Evolutionary conservation across 2,797 vertebrate species (phyloP), one percentile per base, ranked within the genome.

Genomic region (Hoplostethus atlanticus): DNA sequence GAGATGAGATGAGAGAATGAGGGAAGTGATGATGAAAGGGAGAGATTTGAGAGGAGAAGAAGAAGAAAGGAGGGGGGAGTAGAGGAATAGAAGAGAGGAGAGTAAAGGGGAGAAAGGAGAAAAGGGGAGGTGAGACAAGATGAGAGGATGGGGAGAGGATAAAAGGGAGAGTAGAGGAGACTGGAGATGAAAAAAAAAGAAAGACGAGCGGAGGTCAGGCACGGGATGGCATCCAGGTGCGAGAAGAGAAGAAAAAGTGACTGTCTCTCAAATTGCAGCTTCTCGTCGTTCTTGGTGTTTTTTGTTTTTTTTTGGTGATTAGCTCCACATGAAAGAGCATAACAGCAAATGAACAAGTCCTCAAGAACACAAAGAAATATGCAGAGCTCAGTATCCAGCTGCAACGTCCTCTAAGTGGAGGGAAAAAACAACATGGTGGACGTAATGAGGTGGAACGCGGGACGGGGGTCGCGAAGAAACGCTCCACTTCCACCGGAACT

Each of bases 391-490:
- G 84, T 61, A 81, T 85, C 74, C 88, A 92, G 87, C 91, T 93
- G 87, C 76, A 80, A 25, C 66, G 87, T 87, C 80, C 79, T 90
- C 68, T 75, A 84, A 87, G 85, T 77, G 73, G 62, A 84, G 64
- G 21, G 21, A 21, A 83, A 86, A 85, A 89, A 88, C 66, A 87
- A 90, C 79, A 92, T 79, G 68, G 83, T 71, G 71, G 77, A 91
- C 76, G 90, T 93, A 94, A 94, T 94, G 91, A 87, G 87, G 87
- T 82, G 89, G 88, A 94, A 93, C 87, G 28, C 42, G 74, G 85
- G 80, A 21, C 21, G 21, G 70, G 74, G 84, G 82, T 91, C 89
- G 87, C 80, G 86, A 77, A 92, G 77, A 92, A 87, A 89, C 31
- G 81, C 87, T 86, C 88, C 78, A 86, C 86, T 90, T 88, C 84